Conservation (phyloP, 2,113 vertebrate species). For the Labeo rohita region DNA sequence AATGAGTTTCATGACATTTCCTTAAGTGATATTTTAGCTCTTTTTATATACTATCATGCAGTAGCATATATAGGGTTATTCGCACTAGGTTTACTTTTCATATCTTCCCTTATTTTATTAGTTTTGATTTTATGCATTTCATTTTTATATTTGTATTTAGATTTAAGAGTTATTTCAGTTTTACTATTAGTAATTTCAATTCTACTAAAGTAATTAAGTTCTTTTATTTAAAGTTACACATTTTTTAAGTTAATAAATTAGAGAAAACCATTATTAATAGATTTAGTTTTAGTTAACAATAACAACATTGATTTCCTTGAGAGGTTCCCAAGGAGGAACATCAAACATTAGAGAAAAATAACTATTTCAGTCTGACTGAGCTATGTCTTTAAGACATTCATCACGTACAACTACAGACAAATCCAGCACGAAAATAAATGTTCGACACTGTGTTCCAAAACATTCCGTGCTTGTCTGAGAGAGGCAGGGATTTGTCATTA, state of each 20-base stretch:
- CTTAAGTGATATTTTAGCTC: neutral
- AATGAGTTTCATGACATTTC: neutral
- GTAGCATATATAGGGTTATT: neutral
- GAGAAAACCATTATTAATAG: neutral
- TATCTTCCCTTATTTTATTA: neutral
- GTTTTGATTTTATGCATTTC: neutral
- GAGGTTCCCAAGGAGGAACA: too few species aligned
- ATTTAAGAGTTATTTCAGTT: neutral
- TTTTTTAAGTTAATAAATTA: too few species aligned
- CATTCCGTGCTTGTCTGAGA: neutral
- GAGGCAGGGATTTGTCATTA: neutral
- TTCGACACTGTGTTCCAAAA: neutral
- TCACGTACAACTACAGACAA: neutral
- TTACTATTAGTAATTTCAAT: neutral
- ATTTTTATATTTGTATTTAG: neutral
- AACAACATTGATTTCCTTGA: neutral
- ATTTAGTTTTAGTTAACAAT: neutral
- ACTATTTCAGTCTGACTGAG: neutral
- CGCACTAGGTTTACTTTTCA: neutral
- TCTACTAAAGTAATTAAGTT: too few species aligned
- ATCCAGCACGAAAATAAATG: neutral
- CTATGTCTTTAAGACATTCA: neutral
- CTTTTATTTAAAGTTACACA: too few species aligned
- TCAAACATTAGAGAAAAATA: slow-evolving; percentile 9
- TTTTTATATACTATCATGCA: neutral